Base-by-base conservation (phyloP, 2,888 invertebrate species). In the Cephus runcator region DNA sequence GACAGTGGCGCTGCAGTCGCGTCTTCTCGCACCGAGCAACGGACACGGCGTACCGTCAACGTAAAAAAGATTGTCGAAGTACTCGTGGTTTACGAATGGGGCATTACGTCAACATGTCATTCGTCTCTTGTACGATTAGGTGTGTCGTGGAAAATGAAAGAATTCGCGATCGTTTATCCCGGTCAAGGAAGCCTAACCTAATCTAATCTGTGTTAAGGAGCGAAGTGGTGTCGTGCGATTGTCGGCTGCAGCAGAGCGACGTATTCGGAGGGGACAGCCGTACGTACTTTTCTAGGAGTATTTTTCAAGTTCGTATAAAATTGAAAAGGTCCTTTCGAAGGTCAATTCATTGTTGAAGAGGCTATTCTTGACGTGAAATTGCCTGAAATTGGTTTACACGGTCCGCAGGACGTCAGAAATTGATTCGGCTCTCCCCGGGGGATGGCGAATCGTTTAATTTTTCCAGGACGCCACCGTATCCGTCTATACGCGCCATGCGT, bases 301-400 rank as follows among this genome's bases (percentile, higher is more conserved):
- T 87, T 83, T 85, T 85, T 87, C 82, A 83, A 88, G 87, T 84
- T 84, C 88, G 86, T 87, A 87, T 87, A 86, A 88, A 88, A 90
- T 89, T 91, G 91, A 89, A 91, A 90, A 89, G 89, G 88, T 88
- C 86, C 88, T 86, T 84, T 79, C 77, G 84, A 80, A 88, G 91
- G 90, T 90, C 91, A 90, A 90, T 90, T 89, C 88, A 87, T 88
- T 84, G 87, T 84, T 89, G 86, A 87, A 90, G 91, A 87, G 90
- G 90, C 91, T 89, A 91, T 91, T 91, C 91, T 91, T 91, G 90
- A 85, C 84, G 88, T 86, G 91, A 91, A 91, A 91, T 91, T 91
- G 91, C 90, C 91, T 90, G 90, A 91, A 91, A 91, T 91, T 91
- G 91, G 91, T 91, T 91, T 91, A 91, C 90, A 89, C 88, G 89